Evolutionary conservation across 2,113 vertebrate species (phyloP), one percentile per base, ranked within the genome.

Genomic region (Oplegnathus fasciatus): DNA sequence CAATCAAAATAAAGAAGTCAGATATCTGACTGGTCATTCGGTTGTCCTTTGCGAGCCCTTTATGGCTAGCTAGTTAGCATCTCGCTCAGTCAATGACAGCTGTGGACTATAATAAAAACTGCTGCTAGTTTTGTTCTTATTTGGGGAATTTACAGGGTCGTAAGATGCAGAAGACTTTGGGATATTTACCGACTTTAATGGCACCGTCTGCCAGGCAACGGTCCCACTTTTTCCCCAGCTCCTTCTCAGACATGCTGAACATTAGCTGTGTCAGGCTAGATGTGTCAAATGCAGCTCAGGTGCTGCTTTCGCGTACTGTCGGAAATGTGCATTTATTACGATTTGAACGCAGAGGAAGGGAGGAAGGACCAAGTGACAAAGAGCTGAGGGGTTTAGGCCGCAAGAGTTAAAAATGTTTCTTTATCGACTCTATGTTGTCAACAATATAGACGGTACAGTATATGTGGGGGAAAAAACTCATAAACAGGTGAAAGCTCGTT

Each of bases 141-240:
- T 62, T 5, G 0, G 0, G 9, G 20, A 70, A 5, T 40, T 30
- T 9, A 13, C 13, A 10, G 1, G 40, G 30, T 20, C 24, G 2
- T 17, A 32, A 61, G 0, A 46, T 1, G 4, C 4, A 24, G 24
- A 32, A 71, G 3, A 48, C 15, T 28, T 13, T 1, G 2, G 13
- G 28, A 69, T 85, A 89, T 89, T 97, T 95, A 99, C 98, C 98
- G 75, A 98, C 83, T 93, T 99, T 99, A 89, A 98, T 95, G 37
- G 96, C 95, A 11, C 96, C 88, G 69, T 99, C 97, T 20, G 98
- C 97, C 90, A 99, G 83, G 75, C 98, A 99, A 86, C 97, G 96
- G 91, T 99, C 98, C 98, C 97, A 98, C 94, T 99, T 99, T 94
- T 95, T 97, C 18, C 97, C 97, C 82, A 98, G 89, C 78, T 98